Evolutionary conservation across 92 coral and sea anemone species (phyloP).

Genomic region (Palythoa caribaeorum): DNA sequence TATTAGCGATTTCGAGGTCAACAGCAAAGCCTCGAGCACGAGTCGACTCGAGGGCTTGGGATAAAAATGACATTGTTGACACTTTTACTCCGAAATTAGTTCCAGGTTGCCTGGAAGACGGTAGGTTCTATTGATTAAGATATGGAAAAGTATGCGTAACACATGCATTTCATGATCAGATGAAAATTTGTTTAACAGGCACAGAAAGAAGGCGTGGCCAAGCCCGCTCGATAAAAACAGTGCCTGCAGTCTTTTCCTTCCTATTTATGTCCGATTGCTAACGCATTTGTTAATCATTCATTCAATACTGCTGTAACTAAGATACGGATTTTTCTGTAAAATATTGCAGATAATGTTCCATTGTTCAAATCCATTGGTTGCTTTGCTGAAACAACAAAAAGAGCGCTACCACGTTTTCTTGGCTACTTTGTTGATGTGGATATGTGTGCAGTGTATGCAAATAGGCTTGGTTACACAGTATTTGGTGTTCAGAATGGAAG

Average conservation of each 20-base stretch:
- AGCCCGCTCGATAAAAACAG: too few species aligned
- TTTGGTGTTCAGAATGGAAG: constrained; percentile 17
- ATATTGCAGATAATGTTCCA: constrained; percentile 19
- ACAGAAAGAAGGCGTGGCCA: too few species aligned
- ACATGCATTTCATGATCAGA: too few species aligned
- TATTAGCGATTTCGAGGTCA: too few species aligned
- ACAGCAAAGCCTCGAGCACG: too few species aligned
- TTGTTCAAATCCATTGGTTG: background rate
- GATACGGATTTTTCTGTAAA: background rate
- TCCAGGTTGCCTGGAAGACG: too few species aligned
- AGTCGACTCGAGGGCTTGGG: background rate
- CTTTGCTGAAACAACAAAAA: background rate
- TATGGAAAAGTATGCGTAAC: too few species aligned
- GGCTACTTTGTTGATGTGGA: background rate
- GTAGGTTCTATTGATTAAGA: too few species aligned
- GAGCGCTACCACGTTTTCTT: constrained; percentile 21
- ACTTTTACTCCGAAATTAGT: background rate
- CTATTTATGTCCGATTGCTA: too few species aligned
- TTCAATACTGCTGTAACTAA: background rate
- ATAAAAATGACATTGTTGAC: background rate
- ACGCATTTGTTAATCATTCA: too few species aligned
- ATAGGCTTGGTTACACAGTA: constrained; percentile 11
- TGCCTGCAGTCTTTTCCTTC: too few species aligned
- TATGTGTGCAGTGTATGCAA: constrained; percentile 5
- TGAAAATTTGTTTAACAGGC: too few species aligned